A percentile compares a stretch with the other conserved stretches of the same genome.
phyloP scores from a whole-genome alignment of 2,113 vertebrate species.

The Callaeas wilsoni region DNA sequence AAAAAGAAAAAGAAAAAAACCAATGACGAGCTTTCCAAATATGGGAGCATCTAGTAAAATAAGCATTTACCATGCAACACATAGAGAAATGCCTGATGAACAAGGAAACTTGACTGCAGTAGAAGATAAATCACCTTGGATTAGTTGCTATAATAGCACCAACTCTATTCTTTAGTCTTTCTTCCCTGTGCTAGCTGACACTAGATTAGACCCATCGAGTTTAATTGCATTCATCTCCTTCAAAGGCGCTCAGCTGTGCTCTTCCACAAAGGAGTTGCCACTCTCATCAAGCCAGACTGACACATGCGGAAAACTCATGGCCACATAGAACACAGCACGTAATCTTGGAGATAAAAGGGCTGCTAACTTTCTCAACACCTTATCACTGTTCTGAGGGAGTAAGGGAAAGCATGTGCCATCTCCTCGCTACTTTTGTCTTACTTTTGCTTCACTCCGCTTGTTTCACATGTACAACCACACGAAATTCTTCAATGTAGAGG shows the following conservation, averaged over 20 bases:
- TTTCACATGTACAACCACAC: background rate
- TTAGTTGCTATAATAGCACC: background rate
- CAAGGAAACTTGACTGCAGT: background rate
- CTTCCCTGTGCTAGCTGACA: background rate
- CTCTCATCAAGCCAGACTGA: background rate
- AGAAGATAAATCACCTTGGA: background rate
- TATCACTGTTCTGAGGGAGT: constrained; percentile 5
- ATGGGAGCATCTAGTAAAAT: background rate
- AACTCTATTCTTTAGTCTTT: background rate
- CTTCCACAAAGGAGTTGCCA: background rate
- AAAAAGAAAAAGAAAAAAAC: no score
- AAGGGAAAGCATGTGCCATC: background rate
- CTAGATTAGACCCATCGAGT: background rate
- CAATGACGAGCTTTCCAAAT: background rate
- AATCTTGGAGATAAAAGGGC: background rate
- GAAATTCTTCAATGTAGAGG: background rate
- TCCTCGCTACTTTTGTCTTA: background rate
- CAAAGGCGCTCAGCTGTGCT: background rate
- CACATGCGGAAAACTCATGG: background rate
- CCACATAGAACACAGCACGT: background rate
- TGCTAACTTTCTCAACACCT: background rate
- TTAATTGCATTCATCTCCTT: background rate
- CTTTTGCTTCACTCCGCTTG: background rate
- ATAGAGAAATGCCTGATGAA: background rate
- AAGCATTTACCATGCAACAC: background rate